Percentiles rank a stretch among this genome's conserved stretches.
Conservation (phyloP, 2,113 vertebrate genomes). For the Patagioenas fasciata region DNA sequence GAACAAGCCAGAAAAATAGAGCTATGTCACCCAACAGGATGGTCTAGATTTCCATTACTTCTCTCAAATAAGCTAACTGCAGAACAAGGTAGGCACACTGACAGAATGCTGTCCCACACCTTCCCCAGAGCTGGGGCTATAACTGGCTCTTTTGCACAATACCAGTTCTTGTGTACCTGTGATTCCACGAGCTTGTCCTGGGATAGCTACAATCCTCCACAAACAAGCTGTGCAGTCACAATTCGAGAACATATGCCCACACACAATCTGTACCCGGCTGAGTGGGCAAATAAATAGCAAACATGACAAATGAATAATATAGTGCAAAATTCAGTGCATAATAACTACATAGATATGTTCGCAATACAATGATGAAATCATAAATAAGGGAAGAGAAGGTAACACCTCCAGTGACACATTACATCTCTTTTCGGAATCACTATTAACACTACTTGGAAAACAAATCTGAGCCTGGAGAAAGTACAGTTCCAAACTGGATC, state of each 20-base stretch:
- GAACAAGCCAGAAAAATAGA: neutral
- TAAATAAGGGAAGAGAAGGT: neutral
- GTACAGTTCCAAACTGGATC: neutral
- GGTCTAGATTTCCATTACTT: neutral
- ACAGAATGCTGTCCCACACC: neutral
- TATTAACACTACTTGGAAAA: neutral
- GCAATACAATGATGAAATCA: neutral
- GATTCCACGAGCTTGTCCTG: neutral
- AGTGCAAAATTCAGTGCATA: neutral
- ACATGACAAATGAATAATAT: neutral
- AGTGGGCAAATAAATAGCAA: neutral
- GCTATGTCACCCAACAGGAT: neutral
- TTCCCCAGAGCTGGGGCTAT: neutral
- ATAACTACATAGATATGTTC: neutral
- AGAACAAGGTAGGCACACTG: neutral
- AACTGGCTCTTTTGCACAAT: neutral
- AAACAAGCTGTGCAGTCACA: constrained; percentile 35
- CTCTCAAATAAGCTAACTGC: neutral
- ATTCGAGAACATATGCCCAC: neutral
- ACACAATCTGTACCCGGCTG: neutral
- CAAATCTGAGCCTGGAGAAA: neutral
- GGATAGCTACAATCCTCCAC: neutral
- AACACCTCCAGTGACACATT: neutral
- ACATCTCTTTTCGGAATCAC: neutral
- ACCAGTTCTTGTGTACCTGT: neutral